Evolutionary conservation across 2,888 invertebrate species (phyloP).

Genomic region (Proisotoma minuta): DNA sequence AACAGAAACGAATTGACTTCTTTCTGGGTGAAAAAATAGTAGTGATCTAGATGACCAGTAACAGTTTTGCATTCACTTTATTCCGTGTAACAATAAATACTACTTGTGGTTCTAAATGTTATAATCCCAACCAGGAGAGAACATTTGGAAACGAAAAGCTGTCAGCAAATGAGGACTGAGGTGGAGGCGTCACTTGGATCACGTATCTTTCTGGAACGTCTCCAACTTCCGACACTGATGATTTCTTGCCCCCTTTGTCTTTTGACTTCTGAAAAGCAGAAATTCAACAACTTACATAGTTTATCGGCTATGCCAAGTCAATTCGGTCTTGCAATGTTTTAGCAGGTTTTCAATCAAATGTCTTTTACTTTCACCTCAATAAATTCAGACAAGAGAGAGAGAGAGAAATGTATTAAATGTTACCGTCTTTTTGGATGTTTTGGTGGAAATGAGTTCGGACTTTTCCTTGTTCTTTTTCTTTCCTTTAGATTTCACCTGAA

Average conservation of each 20-base stretch:
- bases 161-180: neutral
- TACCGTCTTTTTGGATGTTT: neutral
- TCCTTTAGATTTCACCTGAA: neutral
- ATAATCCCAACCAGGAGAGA: neutral
- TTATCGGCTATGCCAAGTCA: too few species aligned
- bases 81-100: too few species aligned
- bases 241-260: neutral
- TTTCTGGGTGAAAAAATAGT: too few species aligned
- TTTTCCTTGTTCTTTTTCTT: conserved; percentile 1
- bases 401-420: neutral
- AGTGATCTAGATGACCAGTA: too few species aligned
- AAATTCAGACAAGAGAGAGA: neutral
- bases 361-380: neutral
- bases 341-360: neutral
- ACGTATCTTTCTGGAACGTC: neutral
- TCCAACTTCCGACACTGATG: neutral
- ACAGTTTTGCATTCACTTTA: too few species aligned
- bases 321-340: neutral
- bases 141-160: neutral
- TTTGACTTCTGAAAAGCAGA: neutral
- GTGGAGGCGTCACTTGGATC: neutral
- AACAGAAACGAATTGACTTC: too few species aligned
- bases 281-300: too few species aligned
- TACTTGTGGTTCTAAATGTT: too few species aligned
- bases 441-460: too few species aligned